Conservation (phyloP, 2,113 vertebrate species). For the Addax nasomaculatus region DNA sequence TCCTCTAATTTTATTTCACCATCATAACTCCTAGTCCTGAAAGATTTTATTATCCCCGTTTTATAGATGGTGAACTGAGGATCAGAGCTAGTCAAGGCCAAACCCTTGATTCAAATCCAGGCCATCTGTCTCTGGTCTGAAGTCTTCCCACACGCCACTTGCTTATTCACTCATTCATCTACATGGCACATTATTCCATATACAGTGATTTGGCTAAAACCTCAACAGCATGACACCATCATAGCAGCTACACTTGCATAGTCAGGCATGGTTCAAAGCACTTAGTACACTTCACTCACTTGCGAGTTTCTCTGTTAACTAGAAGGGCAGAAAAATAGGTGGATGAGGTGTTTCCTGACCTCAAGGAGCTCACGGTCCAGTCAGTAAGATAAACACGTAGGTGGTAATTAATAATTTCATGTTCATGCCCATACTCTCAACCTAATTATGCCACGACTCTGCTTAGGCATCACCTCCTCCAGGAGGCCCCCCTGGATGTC, state of each 20-base stretch:
- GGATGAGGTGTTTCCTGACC: neutral
- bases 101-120: neutral
- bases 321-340: neutral
- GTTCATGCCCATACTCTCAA: neutral
- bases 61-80: neutral
- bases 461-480: neutral
- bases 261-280: neutral
- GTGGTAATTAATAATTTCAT: neutral
- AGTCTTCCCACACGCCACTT: neutral
- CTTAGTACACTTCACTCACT: neutral
- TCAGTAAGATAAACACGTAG: neutral
- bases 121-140: neutral
- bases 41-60: neutral
- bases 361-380: neutral
- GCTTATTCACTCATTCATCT: neutral
- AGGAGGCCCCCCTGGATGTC: neutral
- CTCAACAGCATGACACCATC: neutral
- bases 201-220: neutral
- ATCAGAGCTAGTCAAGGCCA: neutral
- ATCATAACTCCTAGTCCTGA: neutral
- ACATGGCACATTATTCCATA: neutral
- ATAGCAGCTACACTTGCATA: neutral
- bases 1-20: neutral
- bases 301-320: neutral
- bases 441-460: neutral